Base-by-base conservation (phyloP, 2,797 vertebrate genomes). In the Borostomias antarcticus region DNA sequence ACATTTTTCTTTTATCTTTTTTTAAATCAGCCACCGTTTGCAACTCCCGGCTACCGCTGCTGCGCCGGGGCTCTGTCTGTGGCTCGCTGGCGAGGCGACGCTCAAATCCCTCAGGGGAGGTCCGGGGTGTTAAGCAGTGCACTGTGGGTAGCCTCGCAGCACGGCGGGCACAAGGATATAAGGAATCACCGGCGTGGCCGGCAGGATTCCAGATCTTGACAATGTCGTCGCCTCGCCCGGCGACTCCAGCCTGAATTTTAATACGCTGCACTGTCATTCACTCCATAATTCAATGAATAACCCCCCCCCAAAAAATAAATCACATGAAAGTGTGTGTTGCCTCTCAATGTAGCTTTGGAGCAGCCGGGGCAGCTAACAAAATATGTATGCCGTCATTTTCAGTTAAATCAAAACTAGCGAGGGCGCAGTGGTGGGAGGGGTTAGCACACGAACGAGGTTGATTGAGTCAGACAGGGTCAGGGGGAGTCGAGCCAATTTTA, bases 111-210 rank as follows among this genome's bases (percentile, higher is more conserved):
- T 60, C 56, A 40, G 30, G 73, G 70, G 73, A 81, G 77, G 78
- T 64, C 73, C 60, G 73, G 75, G 72, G 82, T 85, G 80, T 88
- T 88, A 85, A 86, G 82, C 84, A 80, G 72, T 70, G 73, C 73
- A 74, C 80, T 32, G 69, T 72, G 78, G 78, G 73, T 74, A 80
- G 85, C 78, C 76, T 81, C 70, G 67, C 74, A 79, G 82, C 74
- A 81, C 74, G 21, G 53, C 13, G 6, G 63, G 11, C 37, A 78
- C 63, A 75, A 68, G 68, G 48, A 70, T 68, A 78, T 72, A 78
- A 76, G 64, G 37, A 71, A 71, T 10, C 29, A 57, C 68, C 78
- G 54, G 72, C 72, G 62, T 50, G 28, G 66, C 57, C 8, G 10
- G 40, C 64, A 61, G 19, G 40, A 50, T 32, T 65, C 2, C 1